Percentiles rank a stretch among this genome's conserved stretches.
These are phyloP conservation scores for Agonum fuliginosum DNA, from an alignment of 2,888 invertebrate species.

Conservation along the genomic window DNA sequence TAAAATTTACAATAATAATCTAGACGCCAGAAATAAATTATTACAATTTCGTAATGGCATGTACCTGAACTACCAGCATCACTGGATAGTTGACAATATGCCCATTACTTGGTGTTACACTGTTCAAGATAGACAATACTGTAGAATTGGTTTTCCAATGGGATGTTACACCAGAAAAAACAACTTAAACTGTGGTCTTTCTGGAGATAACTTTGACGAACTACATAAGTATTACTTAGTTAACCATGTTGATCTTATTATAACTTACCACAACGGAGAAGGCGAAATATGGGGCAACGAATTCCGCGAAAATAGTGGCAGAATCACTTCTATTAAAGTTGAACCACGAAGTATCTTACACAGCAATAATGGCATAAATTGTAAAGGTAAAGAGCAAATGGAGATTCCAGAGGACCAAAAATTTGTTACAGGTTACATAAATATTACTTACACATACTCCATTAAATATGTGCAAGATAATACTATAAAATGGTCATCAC, in stretches of 20 bases:
- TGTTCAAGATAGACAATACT: slow-evolving; percentile 84
- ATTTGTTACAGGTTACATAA: slow-evolving; percentile 73
- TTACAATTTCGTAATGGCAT: slow-evolving; percentile 91
- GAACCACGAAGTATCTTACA: slow-evolving; percentile 70
- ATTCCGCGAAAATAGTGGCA: slow-evolving; percentile 87
- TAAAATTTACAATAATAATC: slow-evolving; percentile 82
- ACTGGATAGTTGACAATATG: slow-evolving; percentile 99
- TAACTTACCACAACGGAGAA: slow-evolving; percentile 94
- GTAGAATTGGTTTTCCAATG: slow-evolving; percentile 98
- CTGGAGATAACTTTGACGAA: slow-evolving; percentile 64
- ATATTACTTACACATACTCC: slow-evolving; percentile 90
- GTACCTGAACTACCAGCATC: slow-evolving; percentile 96
- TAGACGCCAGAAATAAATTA: slow-evolving; percentile 81
- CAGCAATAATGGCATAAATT: slow-evolving; percentile 64
- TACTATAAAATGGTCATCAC: slow-evolving; percentile 96
- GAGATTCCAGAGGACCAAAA: slow-evolving; percentile 49
- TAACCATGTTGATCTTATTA: slow-evolving; percentile 96
- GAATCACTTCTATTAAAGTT: slow-evolving; percentile 90
- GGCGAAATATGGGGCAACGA: slow-evolving; percentile 91
- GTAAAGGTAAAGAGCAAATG: slow-evolving; percentile 75
- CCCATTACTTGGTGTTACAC: slow-evolving; percentile 98
- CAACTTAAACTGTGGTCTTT: slow-evolving; percentile 50
- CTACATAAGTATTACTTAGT: slow-evolving; percentile 90
- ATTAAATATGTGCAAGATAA: slow-evolving; percentile 87
- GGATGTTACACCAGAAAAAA: slow-evolving; percentile 80